phyloP scores from a whole-genome alignment of 1,140 invertebrate species.

The Zophobas morio region DNA sequence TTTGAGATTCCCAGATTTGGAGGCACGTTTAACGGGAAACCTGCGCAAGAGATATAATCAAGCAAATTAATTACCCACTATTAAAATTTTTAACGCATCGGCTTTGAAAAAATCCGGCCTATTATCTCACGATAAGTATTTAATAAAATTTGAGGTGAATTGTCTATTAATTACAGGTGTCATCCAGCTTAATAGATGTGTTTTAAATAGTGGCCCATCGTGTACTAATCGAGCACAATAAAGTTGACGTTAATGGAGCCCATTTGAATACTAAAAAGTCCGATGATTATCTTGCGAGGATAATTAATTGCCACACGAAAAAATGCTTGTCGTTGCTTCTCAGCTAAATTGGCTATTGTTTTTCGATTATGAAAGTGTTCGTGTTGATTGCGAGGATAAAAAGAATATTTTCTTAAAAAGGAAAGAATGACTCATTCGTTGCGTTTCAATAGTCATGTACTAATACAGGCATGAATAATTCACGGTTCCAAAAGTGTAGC shows the following conservation, averaged over 20 bases:
- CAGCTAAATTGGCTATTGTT: constrained; percentile 29
- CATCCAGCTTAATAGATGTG: constrained; percentile 20
- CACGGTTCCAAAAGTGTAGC: constrained; percentile 35
- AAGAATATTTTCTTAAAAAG: constrained; percentile 44
- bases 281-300: constrained; percentile 16
- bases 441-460: constrained; percentile 41
- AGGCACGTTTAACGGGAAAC: neutral
- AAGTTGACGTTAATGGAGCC: constrained; percentile 25
- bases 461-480: constrained; percentile 47
- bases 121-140: neutral
- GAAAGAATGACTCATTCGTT: constrained; percentile 34
- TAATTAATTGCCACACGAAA: constrained; percentile 23
- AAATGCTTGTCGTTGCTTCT: constrained; percentile 10
- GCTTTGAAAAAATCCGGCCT: neutral
- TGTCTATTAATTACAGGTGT: constrained; percentile 36
- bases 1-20: too few relatives aligned
- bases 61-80: neutral
- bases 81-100: neutral
- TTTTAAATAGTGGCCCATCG: constrained; percentile 27
- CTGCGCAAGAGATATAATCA: neutral
- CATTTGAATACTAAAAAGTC: constrained; percentile 41
- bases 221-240: constrained; percentile 19
- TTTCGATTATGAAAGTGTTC: constrained; percentile 39
- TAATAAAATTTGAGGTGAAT: neutral
- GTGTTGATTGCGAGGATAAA: constrained; percentile 15